Base-by-base conservation (phyloP, 2,797 vertebrate species). In the Botia almorhae region DNA sequence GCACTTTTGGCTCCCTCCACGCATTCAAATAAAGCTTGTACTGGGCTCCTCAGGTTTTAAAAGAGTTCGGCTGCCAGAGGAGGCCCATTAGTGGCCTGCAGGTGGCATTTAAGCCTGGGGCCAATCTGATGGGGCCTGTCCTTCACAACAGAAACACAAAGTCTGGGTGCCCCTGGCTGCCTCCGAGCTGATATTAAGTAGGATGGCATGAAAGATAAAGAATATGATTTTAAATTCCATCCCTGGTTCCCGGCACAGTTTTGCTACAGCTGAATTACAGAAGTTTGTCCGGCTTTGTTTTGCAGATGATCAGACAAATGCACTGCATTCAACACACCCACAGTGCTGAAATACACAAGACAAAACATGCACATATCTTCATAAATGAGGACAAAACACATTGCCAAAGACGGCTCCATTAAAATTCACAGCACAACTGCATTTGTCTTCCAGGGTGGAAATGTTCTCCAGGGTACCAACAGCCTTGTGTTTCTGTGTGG, bases 121-220 rank as follows among this genome's bases (percentile, higher is more conserved):
- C 82, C 78, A 61, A 85, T 79, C 72, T 86, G 88, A 90, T 81
- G 82, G 89, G 83, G 50, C 46, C 61, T 23, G 77, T 68, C 86
- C 56, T 82, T 33, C 69, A 69, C 63, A 69, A 80, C 87, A 89
- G 87, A 89, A 58, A 88, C 81, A 86, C 82, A 83, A 81, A 6
- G 26, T 63, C 69, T 73, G 58, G 1, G 23, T 68, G 63, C 64
- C 55, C 64, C 69, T 71, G 70, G 48, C 78, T 70, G 8, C 69
- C 77, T 78, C 77, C 43, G 72, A 63, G 70, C 76, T 65, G 39
- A 84, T 83, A 80, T 73, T 17, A 29, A 33, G 69, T 53, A 51
- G 39, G 19, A 61, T 39, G 43, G 16, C 13, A 60, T 78, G 53
- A n/a, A n/a, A n/a, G 19, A 83, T 69, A 46, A 75, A 83, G 77